Percentiles rank a stretch among this genome's conserved stretches.
phyloP scores from a whole-genome alignment of 2,113 vertebrate species.

The Sardina pilchardus region DNA sequence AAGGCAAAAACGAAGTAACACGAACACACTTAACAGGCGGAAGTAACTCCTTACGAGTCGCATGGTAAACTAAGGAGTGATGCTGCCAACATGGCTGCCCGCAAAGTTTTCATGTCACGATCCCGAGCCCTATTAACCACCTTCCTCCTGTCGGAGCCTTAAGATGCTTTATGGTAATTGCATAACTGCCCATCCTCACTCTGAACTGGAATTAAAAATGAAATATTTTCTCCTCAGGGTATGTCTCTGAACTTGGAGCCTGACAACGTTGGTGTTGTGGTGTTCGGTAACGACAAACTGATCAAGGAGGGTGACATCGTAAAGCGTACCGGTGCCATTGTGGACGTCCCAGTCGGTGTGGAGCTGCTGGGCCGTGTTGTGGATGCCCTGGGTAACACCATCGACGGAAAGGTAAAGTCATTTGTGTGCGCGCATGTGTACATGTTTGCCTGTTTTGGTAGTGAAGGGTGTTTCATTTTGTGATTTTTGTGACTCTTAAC shows the following conservation, averaged over 20 bases:
- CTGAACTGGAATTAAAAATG: neutral
- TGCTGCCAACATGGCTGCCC: no score
- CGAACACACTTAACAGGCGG: no score
- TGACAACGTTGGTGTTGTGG: conserved; percentile 98
- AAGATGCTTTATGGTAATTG: neutral
- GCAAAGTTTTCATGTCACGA: no score
- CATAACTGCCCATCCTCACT: neutral
- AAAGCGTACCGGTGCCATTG: conserved; percentile 96
- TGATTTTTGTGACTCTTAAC: neutral
- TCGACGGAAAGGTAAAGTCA: conserved; percentile 89
- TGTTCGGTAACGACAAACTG: conserved; percentile 97
- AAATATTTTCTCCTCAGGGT: conserved; percentile 71
- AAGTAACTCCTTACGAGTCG: no score
- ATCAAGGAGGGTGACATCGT: conserved; percentile 98
- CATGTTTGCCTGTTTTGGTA: no score
- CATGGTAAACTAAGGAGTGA: no score
- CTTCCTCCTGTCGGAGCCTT: neutral
- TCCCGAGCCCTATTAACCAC: neutral
- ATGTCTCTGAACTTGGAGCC: conserved; percentile 99
- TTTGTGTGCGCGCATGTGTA: no score
- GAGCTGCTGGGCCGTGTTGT: conserved; percentile 96
- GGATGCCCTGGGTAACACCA: conserved; percentile 93
- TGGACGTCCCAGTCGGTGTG: conserved; percentile 93
- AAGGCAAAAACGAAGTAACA: no score
- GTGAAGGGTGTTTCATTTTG: no score